Base-by-base conservation (phyloP, 2,888 invertebrate genomes). In the Boloria selene region DNA sequence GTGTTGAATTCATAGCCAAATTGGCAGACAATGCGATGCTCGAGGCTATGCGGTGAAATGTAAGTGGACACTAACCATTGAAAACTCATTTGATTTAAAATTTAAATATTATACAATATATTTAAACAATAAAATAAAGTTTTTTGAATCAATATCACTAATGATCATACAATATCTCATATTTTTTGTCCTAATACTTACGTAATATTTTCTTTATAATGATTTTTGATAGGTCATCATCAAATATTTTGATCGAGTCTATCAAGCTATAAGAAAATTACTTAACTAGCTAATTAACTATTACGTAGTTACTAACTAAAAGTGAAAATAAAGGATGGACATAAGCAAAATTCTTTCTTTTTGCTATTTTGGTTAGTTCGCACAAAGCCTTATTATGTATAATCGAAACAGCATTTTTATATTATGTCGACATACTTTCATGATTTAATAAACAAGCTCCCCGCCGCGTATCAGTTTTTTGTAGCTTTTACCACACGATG, bases 371-470 rank as follows among this genome's bases (percentile, higher is more conserved):
- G 42, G 18, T 44, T 55, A 47, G 7, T 59, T 16, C 16, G n/a
- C 26, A 31, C n/a, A 26, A 18, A 26, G 0, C 3, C 17, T 13
- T 18, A 26, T 45, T 13, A 45, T 26, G 16, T 58, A 47, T 26
- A 47, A 31, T 17, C 49, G 31, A 59, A 49, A 59, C 49, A 59
- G 4, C 49, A 13, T 7, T 59, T 47, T 62, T 62, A 16, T 54
- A 49, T 56, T 56, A 64, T 26, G 50, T 50, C 5, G 26, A 44
- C 50, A 51, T 56, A 51, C 16, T 58, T 42, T 52, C 10, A 58
- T 58, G 58, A 58, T 50, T 58, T 31, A 56, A 63, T 42, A 56
- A 47, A 38, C 31, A 49, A 55, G 45, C 58, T 58, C 64, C 52
- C 64, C 26, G 31, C 14, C 51, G 64, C 50, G 44, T 31, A 56